These are phyloP conservation scores for Pocota personata DNA, from an alignment of 2,888 invertebrate species.

Conservation along the genomic window DNA sequence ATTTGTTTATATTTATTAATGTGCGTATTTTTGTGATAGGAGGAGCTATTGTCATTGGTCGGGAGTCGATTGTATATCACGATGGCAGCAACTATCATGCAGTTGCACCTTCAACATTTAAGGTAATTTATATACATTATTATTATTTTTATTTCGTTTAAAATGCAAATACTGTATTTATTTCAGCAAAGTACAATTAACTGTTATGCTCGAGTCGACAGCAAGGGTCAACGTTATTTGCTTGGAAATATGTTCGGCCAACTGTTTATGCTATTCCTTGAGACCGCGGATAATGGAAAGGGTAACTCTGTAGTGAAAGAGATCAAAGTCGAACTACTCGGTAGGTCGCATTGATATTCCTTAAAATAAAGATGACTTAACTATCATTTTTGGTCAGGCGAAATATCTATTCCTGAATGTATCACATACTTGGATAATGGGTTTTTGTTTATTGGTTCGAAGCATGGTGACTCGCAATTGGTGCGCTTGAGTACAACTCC, in stretches of 20 bases:
- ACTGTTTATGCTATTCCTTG: conserved; percentile 97
- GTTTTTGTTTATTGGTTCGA: conserved; percentile 97
- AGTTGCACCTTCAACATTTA: conserved; percentile 96
- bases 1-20: background rate
- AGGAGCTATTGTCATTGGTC: conserved; percentile 98
- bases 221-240: conserved; percentile 93
- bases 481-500: conserved; percentile 93
- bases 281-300: conserved; percentile 91
- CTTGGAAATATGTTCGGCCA: conserved; percentile 97
- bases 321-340: conserved; percentile 95
- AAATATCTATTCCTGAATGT: conserved; percentile 97
- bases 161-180: background rate
- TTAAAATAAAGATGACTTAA: background rate
- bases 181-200: conserved; percentile 94
- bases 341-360: conserved; percentile 82
- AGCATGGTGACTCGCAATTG: conserved; percentile 97
- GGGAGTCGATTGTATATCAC: conserved; percentile 98
- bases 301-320: conserved; percentile 92
- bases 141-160: background rate
- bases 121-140: conserved; percentile 84
- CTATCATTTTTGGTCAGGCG: conserved; percentile 85
- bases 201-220: conserved; percentile 97
- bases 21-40: conserved; percentile 82
- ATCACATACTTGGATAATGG: conserved; percentile 99
- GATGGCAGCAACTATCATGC: conserved; percentile 95